Base-by-base conservation (phyloP, 1,140 invertebrate genomes). In the Parasteatoda tepidariorum region DNA sequence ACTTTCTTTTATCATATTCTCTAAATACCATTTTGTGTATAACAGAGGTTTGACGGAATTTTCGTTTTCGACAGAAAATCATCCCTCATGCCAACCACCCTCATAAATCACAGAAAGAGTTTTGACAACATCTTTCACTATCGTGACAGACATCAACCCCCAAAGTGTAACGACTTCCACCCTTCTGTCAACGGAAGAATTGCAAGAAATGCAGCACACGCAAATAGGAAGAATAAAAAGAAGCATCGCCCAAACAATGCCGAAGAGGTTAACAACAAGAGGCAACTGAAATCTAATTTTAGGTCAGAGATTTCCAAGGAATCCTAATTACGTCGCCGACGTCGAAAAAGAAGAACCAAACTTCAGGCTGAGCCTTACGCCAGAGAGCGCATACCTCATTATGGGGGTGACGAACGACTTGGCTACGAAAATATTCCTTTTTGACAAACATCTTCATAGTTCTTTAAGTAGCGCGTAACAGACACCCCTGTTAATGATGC, bases 381-480 rank as follows among this genome's bases (percentile, higher is more conserved):
- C 11, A 64, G 41, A 26, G 15, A 34, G 7, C 18, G 41, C 76
- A 79, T 79, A 79, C 67, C 76, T 79, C 76, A 79, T 79, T 79
- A 79, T 68, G 22, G 26, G 31, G 30, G 22, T n/a, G 57, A 64
- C 34, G 57, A 26, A 30, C 31, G 55, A 54, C 74, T 34, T 9
- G 31, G 31, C 24, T 26, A 13, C 13, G 11, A 61, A 82, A 71
- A 82, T 82, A 82, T 70, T 68, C 61, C 67, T n/a, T 54, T 57
- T 48, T 82, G 78, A 70, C 78, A 82, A 82, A 82, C 78, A 82
- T 82, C 78, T 82, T 82, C 78, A 82, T 82, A 82, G 78, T 55
- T 82, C 48, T 82, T 82, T 71, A 82, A 82, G 66, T 82, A 71
- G 66, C 66, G 55, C 41, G 62, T 68, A 79, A 79, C 41, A 57